Evolutionary conservation across 2,113 vertebrate species (phyloP).

Genomic region (Platysteira castanea): DNA sequence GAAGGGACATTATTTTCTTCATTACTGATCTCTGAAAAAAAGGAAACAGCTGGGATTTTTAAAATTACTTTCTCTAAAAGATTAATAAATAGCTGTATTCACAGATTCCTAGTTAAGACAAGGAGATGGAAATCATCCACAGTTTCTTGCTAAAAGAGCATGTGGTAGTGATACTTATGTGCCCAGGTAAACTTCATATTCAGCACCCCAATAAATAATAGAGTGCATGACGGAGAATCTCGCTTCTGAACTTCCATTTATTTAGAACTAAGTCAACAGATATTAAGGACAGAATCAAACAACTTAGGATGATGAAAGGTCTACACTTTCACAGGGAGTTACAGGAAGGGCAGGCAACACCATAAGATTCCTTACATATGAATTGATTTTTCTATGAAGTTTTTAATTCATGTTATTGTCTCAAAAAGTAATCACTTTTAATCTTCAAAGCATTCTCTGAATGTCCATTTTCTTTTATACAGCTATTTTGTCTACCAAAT

Average conservation of each 20-base stretch:
- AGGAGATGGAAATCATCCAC: neutral
- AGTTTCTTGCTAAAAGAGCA: neutral
- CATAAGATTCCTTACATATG: neutral
- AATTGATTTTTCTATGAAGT: neutral
- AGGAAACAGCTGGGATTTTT: neutral
- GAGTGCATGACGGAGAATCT: neutral
- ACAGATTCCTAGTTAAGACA: neutral
- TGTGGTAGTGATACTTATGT: neutral
- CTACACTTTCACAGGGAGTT: neutral
- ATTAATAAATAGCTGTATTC: neutral
- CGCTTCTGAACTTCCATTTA: neutral
- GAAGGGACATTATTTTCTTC: neutral
- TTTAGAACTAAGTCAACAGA: neutral
- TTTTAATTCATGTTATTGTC: neutral
- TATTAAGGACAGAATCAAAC: neutral
- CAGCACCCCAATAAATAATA: neutral
- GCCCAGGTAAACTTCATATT: neutral
- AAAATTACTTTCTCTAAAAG: neutral
- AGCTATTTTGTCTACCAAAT: neutral
- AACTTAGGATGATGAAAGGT: neutral
- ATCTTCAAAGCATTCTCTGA: neutral
- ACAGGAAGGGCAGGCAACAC: neutral
- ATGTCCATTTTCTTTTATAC: neutral
- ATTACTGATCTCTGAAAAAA: neutral
- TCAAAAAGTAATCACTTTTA: neutral